Evolutionary conservation across 2,797 vertebrate genomes (phyloP).

Genomic region (Rhinichthys osculus): DNA sequence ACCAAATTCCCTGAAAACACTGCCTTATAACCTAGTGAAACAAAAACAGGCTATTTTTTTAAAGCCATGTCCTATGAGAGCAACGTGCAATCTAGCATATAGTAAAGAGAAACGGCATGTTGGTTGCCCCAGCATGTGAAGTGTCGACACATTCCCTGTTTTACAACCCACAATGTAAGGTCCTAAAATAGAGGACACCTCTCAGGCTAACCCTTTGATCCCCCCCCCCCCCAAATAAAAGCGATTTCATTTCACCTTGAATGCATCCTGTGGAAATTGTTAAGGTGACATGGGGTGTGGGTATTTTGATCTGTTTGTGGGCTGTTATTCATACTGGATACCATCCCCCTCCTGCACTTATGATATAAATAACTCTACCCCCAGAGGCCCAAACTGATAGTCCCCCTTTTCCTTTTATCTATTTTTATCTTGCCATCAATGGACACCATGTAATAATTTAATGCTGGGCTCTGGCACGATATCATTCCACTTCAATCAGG

Average conservation of each 20-base stretch:
- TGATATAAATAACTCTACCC: conserved; percentile 72
- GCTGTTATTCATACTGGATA: conserved; percentile 69
- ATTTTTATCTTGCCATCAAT: conserved; percentile 76
- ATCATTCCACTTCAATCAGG: conserved; percentile 59
- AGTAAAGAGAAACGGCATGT: conserved; percentile 42
- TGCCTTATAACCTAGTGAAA: conserved; percentile 39
- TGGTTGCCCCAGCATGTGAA: conserved; percentile 50
- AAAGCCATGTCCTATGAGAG: conserved; percentile 18
- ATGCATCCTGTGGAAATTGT: conserved; percentile 66
- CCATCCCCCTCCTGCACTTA: conserved; percentile 61
- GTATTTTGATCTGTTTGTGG: conserved; percentile 69
- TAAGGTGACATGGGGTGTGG: conserved; percentile 56
- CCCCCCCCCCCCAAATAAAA: conserved; percentile 65
- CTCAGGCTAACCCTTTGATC: conserved; percentile 68
- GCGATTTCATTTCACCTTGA: conserved; percentile 74
- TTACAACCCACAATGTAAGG: conserved; percentile 64
- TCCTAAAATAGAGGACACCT: conserved; percentile 71
- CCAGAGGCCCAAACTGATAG: conserved; percentile 60
- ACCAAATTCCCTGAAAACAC: background rate
- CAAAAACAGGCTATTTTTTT: conserved; percentile 35
- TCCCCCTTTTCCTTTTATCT: conserved; percentile 69
- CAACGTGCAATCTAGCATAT: conserved; percentile 10
- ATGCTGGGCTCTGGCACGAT: conserved; percentile 66
- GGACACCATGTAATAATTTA: conserved; percentile 72
- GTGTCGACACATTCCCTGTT: conserved; percentile 68